A percentile compares a stretch with the other conserved stretches of the same genome.
Evolutionary conservation across 2,797 vertebrate genomes (phyloP).

Genomic region (Myotis planiceps): DNA sequence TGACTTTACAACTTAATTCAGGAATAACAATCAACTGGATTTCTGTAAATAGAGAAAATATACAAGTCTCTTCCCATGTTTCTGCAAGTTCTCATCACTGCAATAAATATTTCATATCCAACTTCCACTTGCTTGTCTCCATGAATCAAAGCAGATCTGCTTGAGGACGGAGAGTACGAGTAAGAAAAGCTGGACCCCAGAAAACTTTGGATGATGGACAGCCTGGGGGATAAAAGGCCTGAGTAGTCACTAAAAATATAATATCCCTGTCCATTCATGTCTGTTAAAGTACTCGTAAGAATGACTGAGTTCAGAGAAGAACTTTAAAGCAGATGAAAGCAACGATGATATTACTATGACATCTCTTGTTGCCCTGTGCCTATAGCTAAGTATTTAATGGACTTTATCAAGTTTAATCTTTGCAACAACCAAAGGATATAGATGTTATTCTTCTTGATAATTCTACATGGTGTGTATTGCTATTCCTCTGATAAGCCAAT

Average conservation of each 20-base stretch:
- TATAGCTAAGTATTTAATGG: neutral
- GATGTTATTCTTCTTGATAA: neutral
- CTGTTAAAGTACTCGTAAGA: slow-evolving; percentile 28
- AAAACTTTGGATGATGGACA: neutral
- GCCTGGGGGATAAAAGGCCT: neutral
- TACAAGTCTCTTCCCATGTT: neutral
- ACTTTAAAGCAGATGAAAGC: slow-evolving; percentile 34
- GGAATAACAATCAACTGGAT: neutral
- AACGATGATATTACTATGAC: neutral
- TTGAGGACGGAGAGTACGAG: neutral
- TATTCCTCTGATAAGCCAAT: neutral
- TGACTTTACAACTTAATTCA: neutral
- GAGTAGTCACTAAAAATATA: slow-evolving; percentile 25
- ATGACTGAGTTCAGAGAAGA: neutral
- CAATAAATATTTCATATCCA: slow-evolving; percentile 44
- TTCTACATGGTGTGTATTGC: neutral
- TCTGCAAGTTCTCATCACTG: slow-evolving; percentile 32
- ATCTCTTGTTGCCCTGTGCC: neutral
- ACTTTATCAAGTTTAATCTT: neutral
- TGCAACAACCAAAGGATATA: neutral
- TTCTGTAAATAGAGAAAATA: slow-evolving; percentile 21
- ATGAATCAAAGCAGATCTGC: slow-evolving; percentile 38
- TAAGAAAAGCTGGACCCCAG: neutral
- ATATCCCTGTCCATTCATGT: neutral
- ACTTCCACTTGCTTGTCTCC: neutral